These are phyloP conservation scores for Halcyon malimbica DNA, from an alignment of 2,113 vertebrate genomes.

Conservation along the genomic window DNA sequence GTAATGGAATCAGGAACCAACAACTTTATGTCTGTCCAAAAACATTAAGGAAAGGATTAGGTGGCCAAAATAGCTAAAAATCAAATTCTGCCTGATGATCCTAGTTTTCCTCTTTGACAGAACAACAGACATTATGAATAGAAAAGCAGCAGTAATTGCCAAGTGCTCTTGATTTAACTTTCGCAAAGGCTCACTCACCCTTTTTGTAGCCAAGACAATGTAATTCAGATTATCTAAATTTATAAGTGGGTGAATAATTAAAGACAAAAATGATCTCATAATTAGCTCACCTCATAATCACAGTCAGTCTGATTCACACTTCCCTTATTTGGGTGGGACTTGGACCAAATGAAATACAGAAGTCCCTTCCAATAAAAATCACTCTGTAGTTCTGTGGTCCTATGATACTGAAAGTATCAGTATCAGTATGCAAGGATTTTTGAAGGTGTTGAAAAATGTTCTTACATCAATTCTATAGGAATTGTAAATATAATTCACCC, in stretches of 20 bases:
- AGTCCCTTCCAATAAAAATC: not conserved
- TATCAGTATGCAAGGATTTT: not conserved
- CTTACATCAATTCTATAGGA: not conserved
- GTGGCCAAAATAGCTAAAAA: not conserved
- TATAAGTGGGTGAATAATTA: not conserved
- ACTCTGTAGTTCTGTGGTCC: not conserved
- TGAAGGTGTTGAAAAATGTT: not conserved
- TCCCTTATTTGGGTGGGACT: not conserved
- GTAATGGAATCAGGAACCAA: not conserved
- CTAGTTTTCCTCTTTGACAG: not conserved
- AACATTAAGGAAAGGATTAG: not conserved
- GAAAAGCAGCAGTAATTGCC: not conserved
- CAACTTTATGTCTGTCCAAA: not conserved
- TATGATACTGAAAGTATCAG: not conserved
- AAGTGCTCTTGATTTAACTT: not conserved
- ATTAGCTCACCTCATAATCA: fast-evolving
- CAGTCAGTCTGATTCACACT: fast-evolving
- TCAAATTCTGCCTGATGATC: not conserved
- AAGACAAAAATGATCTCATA: not conserved
- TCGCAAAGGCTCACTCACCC: fast-evolving
- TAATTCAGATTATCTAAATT: not conserved
- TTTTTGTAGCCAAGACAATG: not conserved
- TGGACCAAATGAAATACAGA: not conserved
- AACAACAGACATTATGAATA: not conserved
- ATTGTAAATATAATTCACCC: not conserved